Base-by-base conservation (phyloP, 1,140 invertebrate genomes). In the Rhynchophorus ferrugineus region DNA sequence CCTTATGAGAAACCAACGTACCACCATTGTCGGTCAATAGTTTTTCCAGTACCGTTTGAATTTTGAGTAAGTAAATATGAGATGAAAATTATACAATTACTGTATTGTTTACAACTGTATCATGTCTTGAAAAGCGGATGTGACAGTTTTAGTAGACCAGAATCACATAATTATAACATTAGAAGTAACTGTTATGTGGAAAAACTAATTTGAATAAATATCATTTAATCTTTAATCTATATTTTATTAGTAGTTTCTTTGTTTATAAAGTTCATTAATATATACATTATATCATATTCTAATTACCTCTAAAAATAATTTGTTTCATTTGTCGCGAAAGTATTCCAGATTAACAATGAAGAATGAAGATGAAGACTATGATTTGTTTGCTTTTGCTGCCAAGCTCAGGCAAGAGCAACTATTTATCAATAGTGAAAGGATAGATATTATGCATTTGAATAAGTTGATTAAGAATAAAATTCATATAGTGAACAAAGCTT, bases 341-440 rank as follows among this genome's bases (percentile, higher is more conserved):
- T n/a, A n/a, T n/a, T n/a, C n/a, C n/a, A n/a, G n/a, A n/a, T n/a
- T n/a, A n/a, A n/a, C n/a, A 24, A 64, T 64, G 62, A 62, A 64
- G 55, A 62, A 62, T 43, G 57, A 53, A 19, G 57, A 65, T 3
- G 57, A 63, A 33, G 60, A 65, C n/a, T 42, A 44, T 3, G 56
- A 87, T 61, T 73, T 89, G 18, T 69, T 83, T 38, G 83, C 88
- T 60, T 69, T 89, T 42, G 79, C 84, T 17, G 74, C 74, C 38
- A 79, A 85, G 60, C 68, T 90, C 43, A 76, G 83, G 14, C 77
- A 85, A 62, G 87, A 90, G 69, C 75, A 80, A 54, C 65, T 89
- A 13, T 87, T 87, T 68, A 78, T 87, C 0, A 75, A 74, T 36
- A 80, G 81, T 1, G 85, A 90, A 67, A 79, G 81, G 63, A 73